Evolutionary conservation across 2,113 vertebrate genomes (phyloP).

Genomic region (Pygoscelis antarcticus): DNA sequence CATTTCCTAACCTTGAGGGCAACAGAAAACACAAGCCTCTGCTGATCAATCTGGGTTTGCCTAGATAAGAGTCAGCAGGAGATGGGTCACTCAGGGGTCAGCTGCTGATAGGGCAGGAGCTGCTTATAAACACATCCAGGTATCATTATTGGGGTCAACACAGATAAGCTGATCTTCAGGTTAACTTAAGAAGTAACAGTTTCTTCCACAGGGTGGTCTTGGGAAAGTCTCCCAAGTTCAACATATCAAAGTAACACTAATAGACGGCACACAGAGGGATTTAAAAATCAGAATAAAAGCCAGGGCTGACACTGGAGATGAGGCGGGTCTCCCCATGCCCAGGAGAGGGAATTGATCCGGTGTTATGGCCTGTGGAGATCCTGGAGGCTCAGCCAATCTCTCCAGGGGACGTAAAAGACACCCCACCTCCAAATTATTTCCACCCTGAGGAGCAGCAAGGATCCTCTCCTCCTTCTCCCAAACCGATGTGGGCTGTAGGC

Average conservation of each 20-base stretch:
- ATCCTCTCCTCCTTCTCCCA: background rate
- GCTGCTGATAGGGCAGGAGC: background rate
- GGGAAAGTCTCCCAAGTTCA: background rate
- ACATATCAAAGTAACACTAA: background rate
- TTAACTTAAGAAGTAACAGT: background rate
- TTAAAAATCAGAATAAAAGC: background rate
- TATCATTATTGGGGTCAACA: background rate
- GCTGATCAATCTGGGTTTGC: background rate
- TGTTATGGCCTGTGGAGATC: background rate
- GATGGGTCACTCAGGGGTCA: background rate
- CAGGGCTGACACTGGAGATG: background rate
- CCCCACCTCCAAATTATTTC: background rate
- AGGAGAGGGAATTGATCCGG: accelerated
- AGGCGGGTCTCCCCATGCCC: background rate
- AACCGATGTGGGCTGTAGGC: background rate
- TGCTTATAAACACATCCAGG: background rate
- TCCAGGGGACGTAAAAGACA: background rate
- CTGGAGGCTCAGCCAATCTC: background rate
- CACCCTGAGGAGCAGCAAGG: background rate
- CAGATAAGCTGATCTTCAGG: background rate
- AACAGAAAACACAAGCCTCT: background rate
- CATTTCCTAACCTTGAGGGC: background rate
- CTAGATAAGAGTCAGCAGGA: background rate
- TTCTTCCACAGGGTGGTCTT: background rate
- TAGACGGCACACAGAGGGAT: accelerated